These are phyloP conservation scores for Tragelaphus buxtoni DNA, from an alignment of 2,113 vertebrate genomes.

Conservation along the genomic window DNA sequence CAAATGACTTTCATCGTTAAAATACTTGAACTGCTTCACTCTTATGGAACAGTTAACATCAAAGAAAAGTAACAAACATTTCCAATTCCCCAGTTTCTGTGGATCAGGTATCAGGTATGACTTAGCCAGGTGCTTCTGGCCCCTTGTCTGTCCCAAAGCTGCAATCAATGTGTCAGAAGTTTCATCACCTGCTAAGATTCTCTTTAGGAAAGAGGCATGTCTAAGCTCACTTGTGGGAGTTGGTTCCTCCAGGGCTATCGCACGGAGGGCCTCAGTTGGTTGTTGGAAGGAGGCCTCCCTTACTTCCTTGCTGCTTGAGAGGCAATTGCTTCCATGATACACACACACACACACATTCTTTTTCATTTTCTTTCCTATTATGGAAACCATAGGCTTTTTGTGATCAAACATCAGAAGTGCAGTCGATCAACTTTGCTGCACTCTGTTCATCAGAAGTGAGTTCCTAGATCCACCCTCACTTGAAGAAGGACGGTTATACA, in stretches of 20 bases:
- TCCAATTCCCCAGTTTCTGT: neutral
- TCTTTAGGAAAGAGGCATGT: neutral
- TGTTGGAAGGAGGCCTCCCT: neutral
- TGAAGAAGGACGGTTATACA: neutral
- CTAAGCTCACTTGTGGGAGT: neutral
- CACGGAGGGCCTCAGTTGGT: rapidly evolving
- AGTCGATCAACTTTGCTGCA: neutral
- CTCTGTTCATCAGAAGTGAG: neutral
- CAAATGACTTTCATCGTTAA: neutral
- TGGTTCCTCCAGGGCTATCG: neutral
- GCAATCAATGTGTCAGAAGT: neutral
- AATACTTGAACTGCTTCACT: neutral
- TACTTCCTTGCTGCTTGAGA: neutral
- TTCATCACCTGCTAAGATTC: neutral
- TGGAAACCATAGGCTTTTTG: neutral
- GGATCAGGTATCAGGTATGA: too few species aligned
- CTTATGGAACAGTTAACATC: neutral
- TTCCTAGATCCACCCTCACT: too few species aligned
- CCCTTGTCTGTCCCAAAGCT: neutral
- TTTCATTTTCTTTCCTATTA: neutral
- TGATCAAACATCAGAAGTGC: neutral
- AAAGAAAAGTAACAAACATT: neutral
- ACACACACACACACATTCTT: neutral
- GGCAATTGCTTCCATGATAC: neutral
- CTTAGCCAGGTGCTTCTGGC: neutral